These are phyloP conservation scores for Ommatoiulus sabulosus DNA, from an alignment of 2,888 invertebrate genomes.

Conservation along the genomic window DNA sequence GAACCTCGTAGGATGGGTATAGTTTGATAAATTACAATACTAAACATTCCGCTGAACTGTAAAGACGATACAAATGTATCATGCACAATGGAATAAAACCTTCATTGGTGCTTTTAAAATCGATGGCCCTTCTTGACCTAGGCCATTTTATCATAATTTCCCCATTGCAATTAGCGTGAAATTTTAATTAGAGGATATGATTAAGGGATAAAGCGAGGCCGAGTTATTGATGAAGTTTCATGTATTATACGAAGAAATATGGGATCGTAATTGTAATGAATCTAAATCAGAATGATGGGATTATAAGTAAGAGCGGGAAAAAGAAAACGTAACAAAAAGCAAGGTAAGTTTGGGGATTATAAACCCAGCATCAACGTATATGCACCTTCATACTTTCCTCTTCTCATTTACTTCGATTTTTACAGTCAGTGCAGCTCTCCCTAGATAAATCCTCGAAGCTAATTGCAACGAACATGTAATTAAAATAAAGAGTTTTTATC, in stretches of 20 bases:
- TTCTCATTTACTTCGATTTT: slow-evolving; percentile 20
- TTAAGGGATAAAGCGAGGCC: background rate
- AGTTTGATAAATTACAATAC: background rate
- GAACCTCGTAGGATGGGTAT: too few species aligned
- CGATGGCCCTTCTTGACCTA: background rate
- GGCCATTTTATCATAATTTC: background rate
- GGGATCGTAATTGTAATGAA: background rate
- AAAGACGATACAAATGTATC: background rate
- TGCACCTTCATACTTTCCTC: background rate
- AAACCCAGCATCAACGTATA: background rate
- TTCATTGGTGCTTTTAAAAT: background rate
- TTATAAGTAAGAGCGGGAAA: background rate
- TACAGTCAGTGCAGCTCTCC: background rate
- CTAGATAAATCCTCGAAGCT: slow-evolving; percentile 17
- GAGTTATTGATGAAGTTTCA: background rate
- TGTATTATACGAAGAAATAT: background rate
- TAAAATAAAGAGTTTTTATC: background rate
- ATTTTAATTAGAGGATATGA: background rate
- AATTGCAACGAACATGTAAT: background rate
- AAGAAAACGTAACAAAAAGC: background rate
- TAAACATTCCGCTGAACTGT: background rate
- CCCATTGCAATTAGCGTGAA: background rate
- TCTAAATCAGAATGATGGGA: background rate
- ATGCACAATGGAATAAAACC: background rate
- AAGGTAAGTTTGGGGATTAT: slow-evolving; percentile 1